Percentiles rank a stretch among this genome's conserved stretches.
phyloP scores from a whole-genome alignment of 35 echinoderm and acorn worm genomes.

The Patiria miniata region DNA sequence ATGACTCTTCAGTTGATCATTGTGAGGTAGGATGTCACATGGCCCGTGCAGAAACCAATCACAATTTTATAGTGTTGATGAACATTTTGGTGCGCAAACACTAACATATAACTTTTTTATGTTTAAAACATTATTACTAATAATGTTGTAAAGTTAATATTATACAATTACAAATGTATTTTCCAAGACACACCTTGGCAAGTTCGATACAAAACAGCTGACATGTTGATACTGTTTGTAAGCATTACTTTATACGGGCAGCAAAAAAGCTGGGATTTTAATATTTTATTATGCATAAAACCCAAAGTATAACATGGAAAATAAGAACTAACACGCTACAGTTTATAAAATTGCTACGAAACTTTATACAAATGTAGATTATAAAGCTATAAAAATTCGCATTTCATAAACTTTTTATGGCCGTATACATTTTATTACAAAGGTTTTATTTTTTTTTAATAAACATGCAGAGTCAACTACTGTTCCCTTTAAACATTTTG shows the following conservation, averaged over 20 bases:
- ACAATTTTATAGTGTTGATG: too few relatives aligned
- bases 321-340: conserved; percentile 3
- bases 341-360: not conserved
- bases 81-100: too few relatives aligned
- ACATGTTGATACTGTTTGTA: conserved; percentile 14
- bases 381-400: not conserved
- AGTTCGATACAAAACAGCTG: not conserved
- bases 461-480: too few relatives aligned
- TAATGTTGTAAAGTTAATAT: too few relatives aligned
- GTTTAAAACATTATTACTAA: too few relatives aligned
- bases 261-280: not conserved
- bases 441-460: not conserved
- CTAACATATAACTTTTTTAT: too few relatives aligned
- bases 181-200: not conserved
- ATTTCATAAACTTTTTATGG: not conserved
- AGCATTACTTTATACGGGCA: not conserved
- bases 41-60: too few relatives aligned
- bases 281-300: too few relatives aligned
- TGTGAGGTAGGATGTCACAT: too few relatives aligned
- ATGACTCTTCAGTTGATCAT: too few relatives aligned
- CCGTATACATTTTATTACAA: not conserved
- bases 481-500: too few relatives aligned
- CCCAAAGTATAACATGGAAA: not conserved
- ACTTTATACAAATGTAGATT: conserved; percentile 3
- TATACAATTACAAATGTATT: too few relatives aligned